These are phyloP conservation scores for Sterrhoptilus dennistouni DNA, from an alignment of 2,113 vertebrate species.

Conservation along the genomic window DNA sequence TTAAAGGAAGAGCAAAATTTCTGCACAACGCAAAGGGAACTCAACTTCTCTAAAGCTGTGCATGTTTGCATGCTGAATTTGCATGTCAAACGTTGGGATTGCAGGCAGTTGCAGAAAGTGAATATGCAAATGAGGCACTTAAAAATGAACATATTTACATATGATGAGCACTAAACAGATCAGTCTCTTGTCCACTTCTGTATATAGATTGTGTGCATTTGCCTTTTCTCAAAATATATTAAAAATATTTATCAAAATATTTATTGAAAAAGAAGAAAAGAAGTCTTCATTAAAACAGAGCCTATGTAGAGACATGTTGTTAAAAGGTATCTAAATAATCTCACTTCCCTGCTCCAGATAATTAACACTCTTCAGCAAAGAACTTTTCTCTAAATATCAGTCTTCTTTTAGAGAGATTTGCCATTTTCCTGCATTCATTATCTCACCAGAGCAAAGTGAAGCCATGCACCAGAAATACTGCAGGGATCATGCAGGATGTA, in stretches of 20 bases:
- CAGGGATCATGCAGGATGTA: conserved; percentile 55
- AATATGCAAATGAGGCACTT: conserved; percentile 8
- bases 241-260: background rate
- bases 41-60: background rate
- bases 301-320: conserved; percentile 12
- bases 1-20: background rate
- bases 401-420: conserved; percentile 64
- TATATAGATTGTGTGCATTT: background rate
- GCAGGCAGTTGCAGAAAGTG: conserved; percentile 6
- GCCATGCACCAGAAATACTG: conserved; percentile 42
- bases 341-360: conserved; percentile 60
- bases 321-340: conserved; percentile 61
- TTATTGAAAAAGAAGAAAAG: background rate
- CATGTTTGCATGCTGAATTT: background rate
- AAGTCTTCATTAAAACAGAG: background rate
- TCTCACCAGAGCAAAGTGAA: conserved; percentile 51
- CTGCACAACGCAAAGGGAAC: background rate
- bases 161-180: background rate
- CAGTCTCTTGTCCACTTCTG: background rate
- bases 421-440: conserved; percentile 70
- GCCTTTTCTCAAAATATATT: background rate
- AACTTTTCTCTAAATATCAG: conserved; percentile 70
- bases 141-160: background rate
- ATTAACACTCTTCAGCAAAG: conserved; percentile 68
- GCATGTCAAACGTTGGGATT: background rate